Evolutionary conservation across 1,140 invertebrate species (phyloP), one percentile per base, ranked within the genome.

Genomic region (Xylocopa sonorina): DNA sequence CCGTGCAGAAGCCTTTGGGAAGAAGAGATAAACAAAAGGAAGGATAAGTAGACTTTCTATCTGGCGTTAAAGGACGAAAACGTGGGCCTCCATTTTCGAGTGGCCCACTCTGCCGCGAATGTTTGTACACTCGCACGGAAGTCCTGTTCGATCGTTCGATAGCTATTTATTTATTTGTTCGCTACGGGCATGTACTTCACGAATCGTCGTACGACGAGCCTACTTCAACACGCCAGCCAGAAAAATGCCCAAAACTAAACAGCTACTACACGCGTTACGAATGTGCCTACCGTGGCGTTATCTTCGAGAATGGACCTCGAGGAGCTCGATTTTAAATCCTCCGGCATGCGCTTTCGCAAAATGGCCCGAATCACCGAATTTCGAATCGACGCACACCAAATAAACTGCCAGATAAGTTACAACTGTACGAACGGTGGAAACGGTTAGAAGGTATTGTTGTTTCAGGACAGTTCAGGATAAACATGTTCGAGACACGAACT

Each of bases 11-110:
- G 46, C 50, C 62, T 57, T 64, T 48, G 5, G n/a, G 7, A 78
- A 27, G 32, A 51, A 69, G 58, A 66, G 71, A 53, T 85, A 85
- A 85, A 84, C 82, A 78, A 53, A 80, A 64, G 18, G 27, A 82
- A 80, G 51, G 48, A 75, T 55, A 63, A 80, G 74, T 71, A 73
- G 51, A 68, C 58, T 66, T 43, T 60, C 55, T 63, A 64, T 82
- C 64, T 53, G 34, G 67, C 21, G 67, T 53, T 43, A 63, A 81
- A 78, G 60, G 73, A 67, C 66, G 34, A 64, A n/a, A 62, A 68
- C 46, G 64, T 68, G 53, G 21, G 57, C 27, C 55, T 46, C 64
- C 43, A 46, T 71, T 55, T 69, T 38, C 2, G 27, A 78, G 68
- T 85, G 78, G 38, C 64, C n/a, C 75, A 84, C 80, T 82, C 57